Evolutionary conservation across 2,797 vertebrate genomes (phyloP), one percentile per base, ranked within the genome.

Genomic region (Micrastur ruficollis): DNA sequence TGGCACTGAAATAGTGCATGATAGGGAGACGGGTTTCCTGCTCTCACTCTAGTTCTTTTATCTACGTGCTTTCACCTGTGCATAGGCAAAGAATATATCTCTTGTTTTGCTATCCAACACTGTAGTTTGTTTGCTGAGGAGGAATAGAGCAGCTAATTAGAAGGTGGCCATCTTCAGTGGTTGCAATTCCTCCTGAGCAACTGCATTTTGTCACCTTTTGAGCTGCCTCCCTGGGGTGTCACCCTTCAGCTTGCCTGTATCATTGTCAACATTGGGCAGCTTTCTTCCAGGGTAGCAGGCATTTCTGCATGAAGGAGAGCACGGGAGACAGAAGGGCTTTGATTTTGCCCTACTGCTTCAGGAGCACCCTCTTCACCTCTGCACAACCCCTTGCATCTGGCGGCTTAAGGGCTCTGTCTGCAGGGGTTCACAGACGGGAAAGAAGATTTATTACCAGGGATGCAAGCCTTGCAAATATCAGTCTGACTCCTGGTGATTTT

Each of bases 391-490:
- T 50, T 52, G 42, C 12, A 13, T 17, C 27, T 7, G 3, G 15
- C 2, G 4, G 11, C 5, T 44, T 29, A 32, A 52, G 15, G 20
- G 8, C 25, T 72, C n/a, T 2, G 0, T 34, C 38, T 46, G 8
- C 17, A 12, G 38, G 17, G 9, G 2, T 52, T 26, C 32, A 61
- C 2, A 8, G 46, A 31, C 2, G 38, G n/a, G 15, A 55, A 81
- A 59, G 26, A 27, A 58, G 4, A 27, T 26, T 15, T 70, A 13
- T 31, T 25, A 50, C 27, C 2, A 2, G 40, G 29, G 31, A 27
- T 34, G 38, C 25, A 73, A 40, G 40, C 16, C 25, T 65, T 75
- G 38, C 31, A 75, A 79, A 55, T 83, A 71, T 12, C 22, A 38
- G 27, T 31, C 47, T 44, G 67, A 59, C 14, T 56, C n/a, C 10